Evolutionary conservation across 2,113 vertebrate genomes (phyloP), one percentile per base, ranked within the genome.

Genomic region (Ciconia stormi): DNA sequence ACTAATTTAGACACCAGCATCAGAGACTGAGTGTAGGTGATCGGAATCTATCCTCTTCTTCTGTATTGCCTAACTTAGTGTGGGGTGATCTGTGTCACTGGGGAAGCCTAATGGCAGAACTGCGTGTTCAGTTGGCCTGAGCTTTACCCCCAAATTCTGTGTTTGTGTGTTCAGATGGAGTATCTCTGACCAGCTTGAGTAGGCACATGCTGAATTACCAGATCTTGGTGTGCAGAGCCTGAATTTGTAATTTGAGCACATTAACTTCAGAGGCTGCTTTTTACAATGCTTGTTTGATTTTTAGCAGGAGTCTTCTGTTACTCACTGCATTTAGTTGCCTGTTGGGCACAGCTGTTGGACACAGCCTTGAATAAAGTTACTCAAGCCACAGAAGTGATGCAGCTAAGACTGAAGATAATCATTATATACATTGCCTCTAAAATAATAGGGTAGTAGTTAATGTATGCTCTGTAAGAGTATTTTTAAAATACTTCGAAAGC

Each of bases 161-260:
- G 23, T 52, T 65, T 73, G 10, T 55, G 26, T 0, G 0, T 59
- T 49, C 26, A 7, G 47, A 23, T 55, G 25, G 30, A 42, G 18
- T 53, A 29, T 86, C 36, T 90, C 53, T 72, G 53, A 65, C 23
- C 7, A 36, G 29, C 78, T 56, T 80, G 53, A 7, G 30, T 49
- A 83, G 26, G n/a, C 16, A 25, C 16, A 36, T 44, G 34, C 26
- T 69, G 66, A 56, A 69, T 85, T 90, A n/a, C 25, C 26, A 67
- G 30, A 29, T 87, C 47, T 77, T 49, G 10, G 3, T 72, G 70
- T 23, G 25, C 23, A 69, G 23, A 82, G 74, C 30, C 71, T 72
- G 49, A 61, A 30, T 88, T 86, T 87, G 32, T 82, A 13, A 72
- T 80, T 52, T 92, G 49, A 73, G 29, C 19, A 20, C 18, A 11